These are phyloP conservation scores for Amblyopsis hoosieri DNA, from an alignment of 2,797 vertebrate genomes.

Conservation along the genomic window DNA sequence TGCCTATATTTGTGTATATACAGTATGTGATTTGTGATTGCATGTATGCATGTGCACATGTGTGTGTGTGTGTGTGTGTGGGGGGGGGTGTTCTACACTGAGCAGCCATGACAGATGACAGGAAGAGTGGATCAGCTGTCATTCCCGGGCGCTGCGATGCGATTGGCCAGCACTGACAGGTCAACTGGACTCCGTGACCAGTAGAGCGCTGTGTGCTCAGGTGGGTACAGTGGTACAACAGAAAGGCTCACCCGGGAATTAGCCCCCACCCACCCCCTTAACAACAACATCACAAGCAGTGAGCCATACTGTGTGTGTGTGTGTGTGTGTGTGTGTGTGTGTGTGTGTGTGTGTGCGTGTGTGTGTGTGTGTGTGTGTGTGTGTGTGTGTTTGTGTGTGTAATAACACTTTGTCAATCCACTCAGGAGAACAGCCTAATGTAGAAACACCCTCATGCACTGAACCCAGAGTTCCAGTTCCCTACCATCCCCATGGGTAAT, in stretches of 20 bases:
- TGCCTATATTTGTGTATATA: constrained; percentile 1
- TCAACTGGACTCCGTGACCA: constrained; percentile 59
- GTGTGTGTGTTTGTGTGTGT: constrained; percentile 28
- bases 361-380: too few relatives aligned
- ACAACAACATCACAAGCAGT: constrained; percentile 47
- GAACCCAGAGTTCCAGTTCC: constrained; percentile 56
- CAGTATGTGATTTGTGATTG: constrained; percentile 28
- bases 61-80: constrained; percentile 9
- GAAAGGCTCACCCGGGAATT: constrained; percentile 47
- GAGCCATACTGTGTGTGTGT: constrained; percentile 33
- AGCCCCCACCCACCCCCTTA: constrained; percentile 36
- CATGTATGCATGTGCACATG: neutral
- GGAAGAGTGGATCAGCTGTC: constrained; percentile 78
- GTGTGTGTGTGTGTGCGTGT: constrained; percentile 27
- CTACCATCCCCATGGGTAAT: constrained; percentile 42
- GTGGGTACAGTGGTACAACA: constrained; percentile 22
- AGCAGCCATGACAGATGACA: constrained; percentile 79
- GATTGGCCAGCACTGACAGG: constrained; percentile 68
- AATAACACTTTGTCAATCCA: constrained; percentile 59
- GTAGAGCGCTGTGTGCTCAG: constrained; percentile 44
- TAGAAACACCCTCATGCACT: constrained; percentile 30
- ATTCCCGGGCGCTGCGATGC: constrained; percentile 52
- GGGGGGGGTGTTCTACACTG: constrained; percentile 45
- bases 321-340: too few relatives aligned
- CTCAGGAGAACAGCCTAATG: constrained; percentile 32